Evolutionary conservation across 2,888 invertebrate genomes (phyloP).

Genomic region (Platerodrilus igneus): DNA sequence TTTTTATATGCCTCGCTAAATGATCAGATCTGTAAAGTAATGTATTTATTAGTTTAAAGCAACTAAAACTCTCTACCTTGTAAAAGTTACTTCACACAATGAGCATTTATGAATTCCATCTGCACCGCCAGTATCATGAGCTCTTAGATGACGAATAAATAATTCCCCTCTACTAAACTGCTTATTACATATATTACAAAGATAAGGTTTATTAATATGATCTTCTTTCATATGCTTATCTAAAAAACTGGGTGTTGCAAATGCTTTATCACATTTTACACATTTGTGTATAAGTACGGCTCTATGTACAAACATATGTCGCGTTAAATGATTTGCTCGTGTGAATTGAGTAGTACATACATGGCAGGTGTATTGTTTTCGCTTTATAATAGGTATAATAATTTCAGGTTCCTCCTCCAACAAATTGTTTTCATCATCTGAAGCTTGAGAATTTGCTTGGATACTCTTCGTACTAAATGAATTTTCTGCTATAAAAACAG

Average conservation of each 20-base stretch:
- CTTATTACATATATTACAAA: constrained; percentile 46
- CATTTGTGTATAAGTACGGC: constrained; percentile 45
- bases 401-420: constrained; percentile 25
- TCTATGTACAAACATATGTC: constrained; percentile 47
- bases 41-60: constrained; percentile 5
- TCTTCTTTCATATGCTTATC: constrained; percentile 45
- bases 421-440: constrained; percentile 16
- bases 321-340: constrained; percentile 44
- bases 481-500: too few species aligned
- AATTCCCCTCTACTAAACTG: constrained; percentile 47
- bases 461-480: too few species aligned
- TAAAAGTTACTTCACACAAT: constrained; percentile 44
- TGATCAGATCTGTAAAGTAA: constrained; percentile 56
- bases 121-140: constrained; percentile 39
- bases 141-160: constrained; percentile 46
- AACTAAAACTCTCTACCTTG: constrained; percentile 34
- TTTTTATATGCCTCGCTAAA: constrained; percentile 59
- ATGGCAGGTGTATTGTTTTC: constrained; percentile 43
- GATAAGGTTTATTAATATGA: constrained; percentile 46
- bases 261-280: constrained; percentile 45
- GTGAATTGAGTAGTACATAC: constrained; percentile 44
- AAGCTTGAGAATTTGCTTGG: constrained; percentile 11
- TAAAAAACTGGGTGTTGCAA: constrained; percentile 41
- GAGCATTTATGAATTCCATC: constrained; percentile 43
- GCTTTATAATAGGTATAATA: constrained; percentile 26